Base-by-base conservation (phyloP, 2,113 vertebrate species). In the Perca flavescens region DNA sequence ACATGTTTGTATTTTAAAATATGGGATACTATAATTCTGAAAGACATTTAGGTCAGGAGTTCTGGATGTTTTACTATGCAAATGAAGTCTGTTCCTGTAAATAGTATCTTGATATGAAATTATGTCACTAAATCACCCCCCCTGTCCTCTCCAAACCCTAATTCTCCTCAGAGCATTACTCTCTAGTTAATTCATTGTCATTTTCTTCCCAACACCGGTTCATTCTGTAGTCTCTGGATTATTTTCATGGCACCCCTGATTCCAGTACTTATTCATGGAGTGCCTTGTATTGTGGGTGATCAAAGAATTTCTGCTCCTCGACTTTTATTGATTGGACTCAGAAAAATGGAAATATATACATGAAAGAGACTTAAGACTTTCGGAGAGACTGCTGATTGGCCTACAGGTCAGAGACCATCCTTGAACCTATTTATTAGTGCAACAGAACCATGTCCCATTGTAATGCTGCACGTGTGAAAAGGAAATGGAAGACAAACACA, bases 401-500 rank as follows among this genome's bases (percentile, higher is more conserved):
- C 5, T 15, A 31, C 1, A 28, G 22, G 36, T 43, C 22, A 19
- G 6, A n/a, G 46, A 52, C 4, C 10, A 25, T 49, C 40, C 16
- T 64, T 34, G 5, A 50, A 50, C 12, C 8, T 25, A 49, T 19
- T 46, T 16, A 73, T 47, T 14, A 16, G 47, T 21, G n/a, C 43
- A 63, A 46, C 17, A 46, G 56, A n/a, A n/a, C n/a, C n/a, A n/a
- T n/a, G n/a, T 16, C 6, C 1, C 14, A 25, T 5, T 66, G 21
- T 4, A 22, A 68, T 1, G 62, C 25, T 64, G 12, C 58, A 57
- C 28, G 40, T 21, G 28, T 25, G 36, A 67, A 69, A 52, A 19
- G 57, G 62, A 79, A 10, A 62, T 17, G 68, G 66, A 61, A 43
- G 16, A 71, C 22, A 17, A 69, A 62, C 9, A 62, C 14, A 40